phyloP scores from a whole-genome alignment of 2,888 invertebrate species.

The Agapostemon virescens region DNA sequence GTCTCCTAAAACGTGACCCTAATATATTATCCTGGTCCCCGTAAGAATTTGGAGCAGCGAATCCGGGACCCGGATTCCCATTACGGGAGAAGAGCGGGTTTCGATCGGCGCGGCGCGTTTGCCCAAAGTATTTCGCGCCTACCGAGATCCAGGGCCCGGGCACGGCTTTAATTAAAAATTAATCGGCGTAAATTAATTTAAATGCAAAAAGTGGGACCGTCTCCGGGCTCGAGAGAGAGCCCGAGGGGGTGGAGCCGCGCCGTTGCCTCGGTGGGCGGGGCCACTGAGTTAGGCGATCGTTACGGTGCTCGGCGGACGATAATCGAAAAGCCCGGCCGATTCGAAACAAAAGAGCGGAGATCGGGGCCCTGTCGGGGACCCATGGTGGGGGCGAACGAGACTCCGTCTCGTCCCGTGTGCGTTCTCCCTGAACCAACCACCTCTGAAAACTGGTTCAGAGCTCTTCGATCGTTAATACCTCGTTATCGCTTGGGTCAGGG shows the following conservation, averaged over 20 bases:
- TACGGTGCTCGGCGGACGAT: conserved; percentile 75
- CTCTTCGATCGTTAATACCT: conserved; percentile 76
- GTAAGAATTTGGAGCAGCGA: conserved; percentile 24
- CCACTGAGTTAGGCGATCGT: conserved; percentile 79
- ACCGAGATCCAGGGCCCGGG: conserved; percentile 41
- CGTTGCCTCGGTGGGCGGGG: conserved; percentile 77
- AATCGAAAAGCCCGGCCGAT: conserved; percentile 77
- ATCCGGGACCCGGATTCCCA: conserved; percentile 21
- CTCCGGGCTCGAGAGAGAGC: conserved; percentile 22
- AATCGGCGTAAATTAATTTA: conserved; percentile 80
- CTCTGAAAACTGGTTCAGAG: conserved; percentile 57
- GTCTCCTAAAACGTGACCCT: background rate
- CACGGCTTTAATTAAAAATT: conserved; percentile 78
- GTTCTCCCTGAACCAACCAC: conserved; percentile 37
- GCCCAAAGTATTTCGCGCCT: conserved; percentile 63
- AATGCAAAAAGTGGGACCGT: conserved; percentile 72
- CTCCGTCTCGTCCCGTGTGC: conserved; percentile 21
- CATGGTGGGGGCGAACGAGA: conserved; percentile 43
- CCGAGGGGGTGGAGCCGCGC: conserved; percentile 75
- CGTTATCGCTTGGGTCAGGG: conserved; percentile 72
- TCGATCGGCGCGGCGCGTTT: conserved; percentile 51
- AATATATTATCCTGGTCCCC: conserved; percentile 5
- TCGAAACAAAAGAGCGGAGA: conserved; percentile 72
- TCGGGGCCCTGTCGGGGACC: conserved; percentile 51
- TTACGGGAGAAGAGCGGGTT: conserved; percentile 23